A percentile compares a stretch with the other conserved stretches of the same genome.
Evolutionary conservation across 2,888 invertebrate species (phyloP).

Genomic region (Thera britannica): DNA sequence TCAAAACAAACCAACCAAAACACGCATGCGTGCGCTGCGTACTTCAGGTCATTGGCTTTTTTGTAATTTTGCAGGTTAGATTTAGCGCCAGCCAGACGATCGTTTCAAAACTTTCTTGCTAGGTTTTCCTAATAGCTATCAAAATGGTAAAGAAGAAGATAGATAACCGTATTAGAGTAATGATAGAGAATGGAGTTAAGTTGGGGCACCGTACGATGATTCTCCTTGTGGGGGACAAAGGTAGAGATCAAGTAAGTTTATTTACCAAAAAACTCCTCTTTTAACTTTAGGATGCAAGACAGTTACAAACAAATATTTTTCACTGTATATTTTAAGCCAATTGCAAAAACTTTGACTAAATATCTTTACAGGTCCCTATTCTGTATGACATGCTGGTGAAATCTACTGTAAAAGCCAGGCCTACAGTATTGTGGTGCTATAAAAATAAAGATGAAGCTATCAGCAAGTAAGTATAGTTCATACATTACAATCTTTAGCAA

Average conservation of each 20-base stretch:
- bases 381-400: constrained; percentile 99
- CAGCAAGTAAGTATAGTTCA: constrained; percentile 86
- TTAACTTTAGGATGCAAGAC: not conserved
- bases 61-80: constrained; percentile 55
- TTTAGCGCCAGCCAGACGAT: constrained; percentile 8
- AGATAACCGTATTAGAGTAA: constrained; percentile 96
- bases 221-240: constrained; percentile 97
- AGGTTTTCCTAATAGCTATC: constrained; percentile 1
- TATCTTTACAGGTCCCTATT: constrained; percentile 91
- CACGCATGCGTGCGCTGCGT: not conserved
- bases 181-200: constrained; percentile 98
- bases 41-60: too few species aligned
- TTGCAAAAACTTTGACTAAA: not conserved
- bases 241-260: constrained; percentile 93
- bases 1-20: not conserved
- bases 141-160: constrained; percentile 97
- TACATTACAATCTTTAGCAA: not conserved
- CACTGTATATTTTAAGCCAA: not conserved
- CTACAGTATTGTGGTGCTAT: constrained; percentile 99
- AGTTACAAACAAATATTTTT: not conserved
- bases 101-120: not conserved
- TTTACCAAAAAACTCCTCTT: not conserved
- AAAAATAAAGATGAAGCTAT: constrained; percentile 96
- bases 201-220: constrained; percentile 96
- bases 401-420: constrained; percentile 95